Base-by-base conservation (phyloP, 53 echinoderm and acorn worm genomes). In the Paelopatides confundens region DNA sequence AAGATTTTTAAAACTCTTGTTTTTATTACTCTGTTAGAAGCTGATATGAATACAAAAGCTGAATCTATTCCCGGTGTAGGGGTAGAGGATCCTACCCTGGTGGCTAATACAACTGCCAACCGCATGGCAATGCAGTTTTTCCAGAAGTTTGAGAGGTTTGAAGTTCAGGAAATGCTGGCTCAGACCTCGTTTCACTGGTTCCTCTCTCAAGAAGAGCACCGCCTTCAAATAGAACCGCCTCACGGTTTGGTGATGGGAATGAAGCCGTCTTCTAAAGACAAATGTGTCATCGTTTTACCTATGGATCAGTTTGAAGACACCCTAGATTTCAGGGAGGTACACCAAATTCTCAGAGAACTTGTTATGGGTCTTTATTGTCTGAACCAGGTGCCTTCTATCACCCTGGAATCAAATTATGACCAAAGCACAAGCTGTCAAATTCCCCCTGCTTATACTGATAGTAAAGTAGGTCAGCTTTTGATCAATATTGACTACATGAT, bases 401-500 rank as follows among this genome's bases (percentile, higher is more conserved):
- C 89, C 30, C 86, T 95, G 12, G 94, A 95, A 37, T 90, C 94
- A 1, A 94, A 94, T 70, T 98, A 91, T 87, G 99, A 98, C 79
- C 90, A 93, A 89, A 92, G 94, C 69, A 95, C 95, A 13, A 68
- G 90, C 10, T 95, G 95, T 50, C 93, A 95, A 77, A 39, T 98
- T 2, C 99, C 99, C 0, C 99, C 99, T 6, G 99, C 99, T 18
- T 98, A 94, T 66, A 84, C 89, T 37, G 99, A 98, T 82, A 98
- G 90, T 36, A 87, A 91, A 63, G 77, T 98, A 7, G 99, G 99
- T 6, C 99, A 95, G 88, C 77, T 92, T 21, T 86, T 95, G 18
- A 94, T 92, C 31, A 87, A 95, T 43, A 89, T 97, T 4, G 99
- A 98, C 87, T 95, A 98, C 82, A 92, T 98, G 98, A 98, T 98